Evolutionary conservation across 2,113 vertebrate genomes (phyloP).

Genomic region (Grantiella picta): DNA sequence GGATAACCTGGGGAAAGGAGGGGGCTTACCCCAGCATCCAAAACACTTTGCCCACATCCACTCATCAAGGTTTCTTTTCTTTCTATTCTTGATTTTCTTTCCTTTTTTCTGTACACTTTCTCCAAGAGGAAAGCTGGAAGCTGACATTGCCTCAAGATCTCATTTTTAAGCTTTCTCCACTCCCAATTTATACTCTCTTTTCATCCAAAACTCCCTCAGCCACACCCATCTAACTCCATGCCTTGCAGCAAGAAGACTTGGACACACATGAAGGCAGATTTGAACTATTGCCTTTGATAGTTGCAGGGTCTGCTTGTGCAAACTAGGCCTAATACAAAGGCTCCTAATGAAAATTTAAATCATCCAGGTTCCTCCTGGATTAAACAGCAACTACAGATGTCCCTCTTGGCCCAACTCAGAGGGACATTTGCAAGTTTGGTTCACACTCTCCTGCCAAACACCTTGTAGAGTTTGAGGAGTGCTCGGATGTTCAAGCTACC

Average conservation of each 20-base stretch:
- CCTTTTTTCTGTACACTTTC: background rate
- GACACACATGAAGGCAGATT: background rate
- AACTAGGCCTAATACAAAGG: background rate
- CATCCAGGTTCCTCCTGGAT: background rate
- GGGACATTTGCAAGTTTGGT: background rate
- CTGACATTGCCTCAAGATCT: background rate
- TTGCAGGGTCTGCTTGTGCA: background rate
- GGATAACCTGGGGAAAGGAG: background rate
- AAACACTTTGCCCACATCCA: background rate
- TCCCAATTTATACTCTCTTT: background rate
- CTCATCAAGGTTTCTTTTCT: background rate
- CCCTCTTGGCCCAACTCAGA: background rate
- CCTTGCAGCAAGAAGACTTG: constrained; percentile 19
- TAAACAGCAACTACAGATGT: background rate
- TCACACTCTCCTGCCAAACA: background rate
- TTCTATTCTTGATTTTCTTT: background rate
- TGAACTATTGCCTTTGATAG: constrained; percentile 13
- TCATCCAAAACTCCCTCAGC: background rate
- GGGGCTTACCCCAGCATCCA: background rate
- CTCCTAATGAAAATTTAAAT: background rate
- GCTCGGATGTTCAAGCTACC: rapidly evolving
- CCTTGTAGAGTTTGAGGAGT: background rate
- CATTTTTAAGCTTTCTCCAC: background rate
- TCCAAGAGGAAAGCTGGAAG: background rate
- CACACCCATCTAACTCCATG: background rate